Percentiles rank a stretch among this genome's conserved stretches.
phyloP scores from a whole-genome alignment of 2,888 invertebrate species.

The Drosophila sordidula region DNA sequence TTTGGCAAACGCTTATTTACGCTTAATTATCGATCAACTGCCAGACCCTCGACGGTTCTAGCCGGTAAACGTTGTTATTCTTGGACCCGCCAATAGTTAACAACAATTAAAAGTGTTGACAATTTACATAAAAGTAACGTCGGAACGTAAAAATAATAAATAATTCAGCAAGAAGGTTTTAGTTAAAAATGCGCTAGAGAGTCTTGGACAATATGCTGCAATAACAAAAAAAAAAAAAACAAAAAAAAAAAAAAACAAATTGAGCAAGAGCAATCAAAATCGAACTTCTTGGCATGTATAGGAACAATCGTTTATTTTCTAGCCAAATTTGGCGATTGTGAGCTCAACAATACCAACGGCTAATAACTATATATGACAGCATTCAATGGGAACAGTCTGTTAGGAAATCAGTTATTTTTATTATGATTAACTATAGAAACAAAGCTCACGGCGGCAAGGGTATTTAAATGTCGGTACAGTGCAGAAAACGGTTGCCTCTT shows the following conservation, averaged over 20 bases:
- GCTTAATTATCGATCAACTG: too few species aligned
- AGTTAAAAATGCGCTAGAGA: too few species aligned
- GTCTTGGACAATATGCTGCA: too few species aligned
- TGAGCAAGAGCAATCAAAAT: too few species aligned
- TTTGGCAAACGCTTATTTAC: too few species aligned
- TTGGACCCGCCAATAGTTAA: conserved; percentile 46
- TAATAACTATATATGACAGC: not conserved
- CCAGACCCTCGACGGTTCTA: conserved; percentile 6
- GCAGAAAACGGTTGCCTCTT: not conserved
- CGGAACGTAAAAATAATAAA: conserved; percentile 8
- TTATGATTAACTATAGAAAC: not conserved
- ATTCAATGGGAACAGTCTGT: not conserved
- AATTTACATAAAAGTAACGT: conserved; percentile 50
- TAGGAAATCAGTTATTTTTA: not conserved
- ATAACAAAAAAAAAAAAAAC: too few species aligned
- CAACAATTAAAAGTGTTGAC: conserved; percentile 51
- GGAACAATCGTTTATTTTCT: too few species aligned
- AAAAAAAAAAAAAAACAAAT: too few species aligned
- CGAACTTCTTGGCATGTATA: too few species aligned
- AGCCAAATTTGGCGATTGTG: too few species aligned
- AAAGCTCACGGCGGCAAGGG: not conserved
- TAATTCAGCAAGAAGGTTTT: conserved; percentile 58
- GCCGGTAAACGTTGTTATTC: conserved; percentile 12
- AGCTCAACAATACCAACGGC: not conserved
- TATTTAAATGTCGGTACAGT: not conserved